Base-by-base conservation (phyloP, 2,888 invertebrate genomes). In the Slavum lentiscoides region DNA sequence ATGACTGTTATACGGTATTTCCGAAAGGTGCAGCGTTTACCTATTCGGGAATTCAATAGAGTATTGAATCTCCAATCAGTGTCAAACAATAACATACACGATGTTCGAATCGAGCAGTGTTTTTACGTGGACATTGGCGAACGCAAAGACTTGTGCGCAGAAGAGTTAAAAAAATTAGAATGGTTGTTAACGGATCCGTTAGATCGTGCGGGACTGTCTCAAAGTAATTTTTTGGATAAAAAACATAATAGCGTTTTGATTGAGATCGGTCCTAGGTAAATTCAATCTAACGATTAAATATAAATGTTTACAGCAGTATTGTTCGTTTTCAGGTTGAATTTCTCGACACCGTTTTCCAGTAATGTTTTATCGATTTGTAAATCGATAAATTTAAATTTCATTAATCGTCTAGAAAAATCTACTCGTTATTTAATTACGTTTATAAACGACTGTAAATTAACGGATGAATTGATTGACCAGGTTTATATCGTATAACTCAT, bases 291-390 rank as follows among this genome's bases (percentile, higher is more conserved):
- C 84, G 82, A n/a, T 67, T 43, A 1, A 43, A n/a, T 39, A n/a
- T 21, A 49, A 49, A 13, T 49, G 13, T 67, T 43, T 43, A 43
- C 21, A 43, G 9, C n/a, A 7, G 13, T 9, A 39, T 66, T 3
- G 19, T 66, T 74, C 3, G 6, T 17, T 66, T 55, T 39, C 55
- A 92, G 96, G 84, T 92, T 96, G 84, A 96, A 96, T 87, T 97
- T 97, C 86, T 96, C 96, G 21, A 98, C 98, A 61, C 93, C 98
- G 0, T 95, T 95, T 86, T 97, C 97, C 0, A 97, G 96, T 84
- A 98, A 98, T 88, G 95, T 96, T 49, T 94, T 98, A 1, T 96
- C 97, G 75, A 97, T 98, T 84, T 97, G 96, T 86, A 91, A 92
- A 83, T 93, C 95, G 84, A 90, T 96, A 67, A 94, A 94, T 4